Evolutionary conservation across 2,113 vertebrate species (phyloP).

Genomic region (Eulacestoma nigropectus): DNA sequence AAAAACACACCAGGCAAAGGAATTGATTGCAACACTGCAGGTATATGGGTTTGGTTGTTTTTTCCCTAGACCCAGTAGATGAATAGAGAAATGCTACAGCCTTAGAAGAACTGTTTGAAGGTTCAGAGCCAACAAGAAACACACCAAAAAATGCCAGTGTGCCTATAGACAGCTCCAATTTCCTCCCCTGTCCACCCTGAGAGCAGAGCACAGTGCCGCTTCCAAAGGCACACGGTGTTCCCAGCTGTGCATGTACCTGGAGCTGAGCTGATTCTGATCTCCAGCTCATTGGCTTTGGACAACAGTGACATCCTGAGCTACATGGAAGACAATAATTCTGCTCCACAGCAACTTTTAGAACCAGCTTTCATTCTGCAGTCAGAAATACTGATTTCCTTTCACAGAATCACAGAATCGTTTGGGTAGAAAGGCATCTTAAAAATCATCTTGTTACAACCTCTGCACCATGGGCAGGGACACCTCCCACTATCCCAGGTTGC

Average conservation of each 20-base stretch:
- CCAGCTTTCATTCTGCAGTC: neutral
- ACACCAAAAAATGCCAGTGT: neutral
- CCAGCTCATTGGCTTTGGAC: neutral
- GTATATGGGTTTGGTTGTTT: neutral
- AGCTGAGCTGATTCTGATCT: neutral
- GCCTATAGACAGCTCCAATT: neutral
- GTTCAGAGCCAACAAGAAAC: neutral
- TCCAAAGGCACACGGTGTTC: neutral
- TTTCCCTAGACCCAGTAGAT: fast-evolving
- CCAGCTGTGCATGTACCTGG: neutral
- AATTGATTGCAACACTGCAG: neutral
- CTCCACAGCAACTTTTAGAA: neutral
- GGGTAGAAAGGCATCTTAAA: neutral
- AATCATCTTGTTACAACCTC: neutral
- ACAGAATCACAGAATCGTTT: neutral
- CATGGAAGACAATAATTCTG: neutral
- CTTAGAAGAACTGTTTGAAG: neutral
- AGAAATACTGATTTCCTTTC: neutral
- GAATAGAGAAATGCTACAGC: neutral
- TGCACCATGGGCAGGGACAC: neutral
- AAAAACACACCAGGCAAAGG: neutral
- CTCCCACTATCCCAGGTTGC: neutral
- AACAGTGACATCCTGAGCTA: neutral
- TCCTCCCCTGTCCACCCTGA: neutral
- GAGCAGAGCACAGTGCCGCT: neutral